Conservation (phyloP, 2,888 invertebrate genomes). For the Lissocephala sabroskyi region DNA sequence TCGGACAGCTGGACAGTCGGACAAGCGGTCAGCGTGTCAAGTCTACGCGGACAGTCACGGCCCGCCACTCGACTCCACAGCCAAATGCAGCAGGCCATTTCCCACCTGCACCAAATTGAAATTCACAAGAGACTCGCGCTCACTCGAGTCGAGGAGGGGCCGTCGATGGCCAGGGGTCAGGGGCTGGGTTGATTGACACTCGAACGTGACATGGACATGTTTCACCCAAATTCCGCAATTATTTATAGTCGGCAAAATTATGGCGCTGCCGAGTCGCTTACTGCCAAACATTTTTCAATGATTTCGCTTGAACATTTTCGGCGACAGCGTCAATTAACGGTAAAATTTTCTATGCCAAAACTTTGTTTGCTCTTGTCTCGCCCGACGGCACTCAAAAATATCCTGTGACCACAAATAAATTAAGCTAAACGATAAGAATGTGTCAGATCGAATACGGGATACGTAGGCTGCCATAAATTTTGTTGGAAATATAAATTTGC, state of each 20-base stretch:
- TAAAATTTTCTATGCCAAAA: constrained; percentile 30
- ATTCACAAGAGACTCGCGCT: constrained; percentile 14
- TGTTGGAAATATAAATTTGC: too few relatives aligned
- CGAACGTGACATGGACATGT: constrained; percentile 63
- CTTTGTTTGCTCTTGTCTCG: constrained; percentile 4
- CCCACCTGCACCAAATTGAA: constrained; percentile 33
- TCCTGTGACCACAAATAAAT: constrained; percentile 10
- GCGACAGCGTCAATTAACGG: constrained; percentile 56
- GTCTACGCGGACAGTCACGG: too few relatives aligned
- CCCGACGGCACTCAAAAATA: too few relatives aligned
- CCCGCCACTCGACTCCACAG: too few relatives aligned
- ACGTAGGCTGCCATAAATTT: too few relatives aligned
- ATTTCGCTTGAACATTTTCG: constrained; percentile 30
- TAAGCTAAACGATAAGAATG: too few relatives aligned
- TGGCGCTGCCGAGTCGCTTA: constrained; percentile 13
- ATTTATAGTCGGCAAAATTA: constrained; percentile 39
- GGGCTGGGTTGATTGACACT: constrained; percentile 47
- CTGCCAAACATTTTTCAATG: constrained; percentile 14
- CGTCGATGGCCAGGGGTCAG: too few relatives aligned
- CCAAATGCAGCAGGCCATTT: constrained; percentile 2
- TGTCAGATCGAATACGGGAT: too few relatives aligned
- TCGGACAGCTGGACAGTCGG: not conserved
- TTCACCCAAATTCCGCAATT: constrained; percentile 61
- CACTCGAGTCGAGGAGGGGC: too few relatives aligned
- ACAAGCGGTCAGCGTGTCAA: not conserved